A percentile compares a stretch with the other conserved stretches of the same genome.
Evolutionary conservation across 2,888 invertebrate species (phyloP).

Genomic region (Drosophila formosana): DNA sequence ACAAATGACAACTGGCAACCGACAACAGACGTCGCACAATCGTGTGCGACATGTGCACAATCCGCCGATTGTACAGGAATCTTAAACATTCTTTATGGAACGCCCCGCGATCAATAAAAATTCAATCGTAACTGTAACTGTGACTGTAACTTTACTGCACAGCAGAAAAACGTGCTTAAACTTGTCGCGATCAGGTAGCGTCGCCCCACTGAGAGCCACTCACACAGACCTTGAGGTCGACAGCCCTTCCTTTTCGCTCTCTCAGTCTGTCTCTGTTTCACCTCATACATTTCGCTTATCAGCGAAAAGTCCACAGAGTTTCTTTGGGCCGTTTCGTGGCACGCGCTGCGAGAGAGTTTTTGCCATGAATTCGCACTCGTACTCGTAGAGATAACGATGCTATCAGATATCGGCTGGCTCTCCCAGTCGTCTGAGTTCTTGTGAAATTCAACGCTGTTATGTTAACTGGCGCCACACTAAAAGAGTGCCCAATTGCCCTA

Average conservation of each 20-base stretch:
- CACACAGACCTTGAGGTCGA: constrained; percentile 42
- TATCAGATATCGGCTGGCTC: constrained; percentile 31
- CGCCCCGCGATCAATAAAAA: constrained; percentile 34
- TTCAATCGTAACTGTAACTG: constrained; percentile 53
- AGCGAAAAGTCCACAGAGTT: constrained; percentile 22
- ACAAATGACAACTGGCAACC: constrained; percentile 8
- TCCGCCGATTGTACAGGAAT: constrained; percentile 38
- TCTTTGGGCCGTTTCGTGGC: constrained; percentile 30
- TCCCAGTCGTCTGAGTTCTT: constrained; percentile 49
- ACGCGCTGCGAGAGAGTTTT: constrained; percentile 44
- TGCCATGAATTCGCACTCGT: neutral
- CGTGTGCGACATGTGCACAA: constrained; percentile 48
- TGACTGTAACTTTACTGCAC: constrained; percentile 19
- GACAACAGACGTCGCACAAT: constrained; percentile 7
- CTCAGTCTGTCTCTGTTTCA: neutral
- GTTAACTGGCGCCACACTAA: constrained; percentile 55
- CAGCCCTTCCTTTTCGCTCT: neutral
- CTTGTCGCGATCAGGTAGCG: constrained; percentile 58
- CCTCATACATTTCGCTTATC: constrained; percentile 48
- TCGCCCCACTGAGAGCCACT: constrained; percentile 29
- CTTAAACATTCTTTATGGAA: constrained; percentile 25
- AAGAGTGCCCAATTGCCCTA: constrained; percentile 7
- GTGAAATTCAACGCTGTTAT: constrained; percentile 68
- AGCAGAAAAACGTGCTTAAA: constrained; percentile 62
- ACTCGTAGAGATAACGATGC: constrained; percentile 43